Evolutionary conservation across 2,113 vertebrate species (phyloP), one percentile per base, ranked within the genome.

Genomic region (Dascyllus trimaculatus): DNA sequence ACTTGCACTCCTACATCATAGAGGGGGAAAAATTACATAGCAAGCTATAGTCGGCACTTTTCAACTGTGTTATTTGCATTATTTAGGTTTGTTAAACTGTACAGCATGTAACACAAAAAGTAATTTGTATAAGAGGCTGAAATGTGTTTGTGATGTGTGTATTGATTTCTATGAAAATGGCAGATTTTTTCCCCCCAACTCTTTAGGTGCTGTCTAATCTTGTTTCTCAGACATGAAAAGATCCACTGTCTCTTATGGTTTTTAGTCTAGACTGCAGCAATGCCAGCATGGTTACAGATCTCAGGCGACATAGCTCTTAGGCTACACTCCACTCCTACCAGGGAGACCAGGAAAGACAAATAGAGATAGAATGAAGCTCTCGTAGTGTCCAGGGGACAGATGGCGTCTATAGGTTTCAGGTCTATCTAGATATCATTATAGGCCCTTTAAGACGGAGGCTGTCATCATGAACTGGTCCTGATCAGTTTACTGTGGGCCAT

Each of bases 391-490:
- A 11, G 1, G 40, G 5, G 61, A 71, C 85, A 84, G 78, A 75
- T 82, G 75, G 63, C 63, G 66, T 61, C n/a, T 58, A 35, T 22
- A 65, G 25, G 35, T 40, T 80, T 84, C 67, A 64, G 29, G 32
- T 83, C 71, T 63, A 46, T 80, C 35, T 24, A 45, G 25, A 66
- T 84, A 72, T 82, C 58, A 65, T 81, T 80, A 68, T 63, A 26
- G 54, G 52, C 40, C 56, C 72, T 77, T 43, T 4, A 32, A 75
- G 25, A 48, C 52, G 32, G 51, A 48, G 21, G 54, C 35, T 60
- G 17, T 40, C n/a, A 15, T 43, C 52, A 51, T 22, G 15, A 79
- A 24, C 52, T 14, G 61, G 17, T 65, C 32, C 64, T 17, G 8
- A 73, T 84, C 67, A 51, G 4, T 79, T 85, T 60, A 57, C 58